Evolutionary conservation across 2,888 invertebrate species (phyloP), one percentile per base, ranked within the genome.

Genomic region (Himalopsyche tibetana): DNA sequence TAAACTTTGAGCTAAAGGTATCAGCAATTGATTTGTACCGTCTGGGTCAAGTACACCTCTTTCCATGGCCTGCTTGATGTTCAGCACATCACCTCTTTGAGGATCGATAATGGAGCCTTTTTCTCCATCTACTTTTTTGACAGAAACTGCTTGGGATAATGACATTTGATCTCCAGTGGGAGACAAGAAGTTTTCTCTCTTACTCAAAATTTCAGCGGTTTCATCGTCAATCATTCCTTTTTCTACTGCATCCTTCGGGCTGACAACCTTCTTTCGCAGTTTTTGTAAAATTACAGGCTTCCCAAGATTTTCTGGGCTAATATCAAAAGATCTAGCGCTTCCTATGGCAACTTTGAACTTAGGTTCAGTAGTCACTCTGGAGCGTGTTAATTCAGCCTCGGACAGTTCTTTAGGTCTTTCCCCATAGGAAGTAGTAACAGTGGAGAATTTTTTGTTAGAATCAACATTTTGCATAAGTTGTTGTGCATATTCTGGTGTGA

Each of bases 61-160:
- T 83, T 95, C 94, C 51, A 99, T 94, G 0, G 99, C 99, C 92
- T 98, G 96, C 86, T 95, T 95, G 85, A 99, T 96, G 12, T 95
- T 96, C 15, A 99, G 90, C 12, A 95, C 91, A 89, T 97, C 96
- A 82, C 98, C 97, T 87, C 96, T 95, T 90, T 96, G 95, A 3
- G 97, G 96, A 92, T 99, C 98, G 6, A 95, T 92, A 87, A 99
- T 96, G 89, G 95, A 94, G 40, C 98, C 98, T 81, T 94, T 93
- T 82, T 94, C 94, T 81, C 96, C 96, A 90, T 97, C 95, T 82
- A 98, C 92, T 88, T 95, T 93, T 4, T 96, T 95, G 6, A 92
- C 91, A 88, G 95, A 94, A 36, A 98, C 93, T 4, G 97, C 97
- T 90, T 97, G 96, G 84, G 94, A 94, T n/a, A 98, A 93, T 36